Evolutionary conservation across 64 coral and sea anemone genomes (phyloP), one percentile per base, ranked within the genome.

Genomic region (Porites australiensis): DNA sequence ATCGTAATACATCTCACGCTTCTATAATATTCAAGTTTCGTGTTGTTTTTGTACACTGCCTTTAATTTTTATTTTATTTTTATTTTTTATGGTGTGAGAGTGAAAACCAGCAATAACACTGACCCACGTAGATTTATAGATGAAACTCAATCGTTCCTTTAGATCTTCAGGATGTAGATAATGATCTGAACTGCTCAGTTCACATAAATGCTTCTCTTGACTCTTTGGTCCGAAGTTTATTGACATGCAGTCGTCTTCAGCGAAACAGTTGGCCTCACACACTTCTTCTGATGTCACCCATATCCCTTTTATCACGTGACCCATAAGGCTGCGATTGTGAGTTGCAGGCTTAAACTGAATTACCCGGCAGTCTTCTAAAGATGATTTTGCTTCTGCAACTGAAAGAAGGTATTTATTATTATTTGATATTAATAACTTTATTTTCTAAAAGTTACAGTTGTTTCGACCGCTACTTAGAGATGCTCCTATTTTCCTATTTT

Each of bases 161-260:
- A 79, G 16, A 57, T 79, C 52, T 7, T 57, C 19, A 14, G 76
- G 76, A 79, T 79, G 76, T 0, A 20, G 15, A 20, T 21, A 15
- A 11, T 79, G 48, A 54, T 57, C 51, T 15, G 76, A 79, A 79
- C n/a, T 57, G 19, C 76, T 79, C 52, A 79, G 7, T 20, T 79
- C 76, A 20, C 76, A 79, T 20, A 79, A 79, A 79, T 58, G 19
- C 8, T 20, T 79, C 16, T 20, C 76, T 6, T 55, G 6, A 10
- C 6, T 14, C 50, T 20, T 15, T 11, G 76, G 76, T 23, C 21
- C 68, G 8, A 71, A 22, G 43, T 71, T 71, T n/a, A 71, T 21
- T n/a, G 68, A 71, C 68, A 22, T 22, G 19, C 68, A 71, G 68
- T 43, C 68, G 20, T 71, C 19, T 10, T 44, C 4, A 4, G 16